phyloP scores from a whole-genome alignment of 2,113 vertebrate species.

The Mixornis gularis region DNA sequence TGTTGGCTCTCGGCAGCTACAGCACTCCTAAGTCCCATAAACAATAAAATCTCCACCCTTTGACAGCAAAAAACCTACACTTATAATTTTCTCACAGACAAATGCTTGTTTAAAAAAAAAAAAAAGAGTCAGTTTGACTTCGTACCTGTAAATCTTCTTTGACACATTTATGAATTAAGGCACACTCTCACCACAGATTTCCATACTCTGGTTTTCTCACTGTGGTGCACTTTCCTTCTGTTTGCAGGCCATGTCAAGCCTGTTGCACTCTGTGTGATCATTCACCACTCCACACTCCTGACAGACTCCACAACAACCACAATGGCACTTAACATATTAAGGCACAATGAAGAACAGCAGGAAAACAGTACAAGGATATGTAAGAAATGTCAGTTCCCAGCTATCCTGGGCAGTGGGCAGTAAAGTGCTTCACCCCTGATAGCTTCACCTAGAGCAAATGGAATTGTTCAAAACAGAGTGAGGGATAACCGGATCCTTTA shows the following conservation, averaged over 20 bases:
- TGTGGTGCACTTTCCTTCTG: rapidly evolving
- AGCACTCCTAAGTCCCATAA: neutral
- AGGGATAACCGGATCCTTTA: neutral
- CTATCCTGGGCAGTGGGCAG: neutral
- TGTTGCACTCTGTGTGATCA: neutral
- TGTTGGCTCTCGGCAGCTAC: neutral
- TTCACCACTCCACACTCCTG: neutral
- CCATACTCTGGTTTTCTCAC: neutral
- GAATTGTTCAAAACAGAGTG: neutral
- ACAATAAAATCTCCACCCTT: neutral
- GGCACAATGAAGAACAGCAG: neutral
- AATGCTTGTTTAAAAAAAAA: neutral
- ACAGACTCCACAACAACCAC: rapidly evolving
- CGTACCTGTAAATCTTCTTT: neutral
- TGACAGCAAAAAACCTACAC: neutral
- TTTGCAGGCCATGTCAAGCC: neutral
- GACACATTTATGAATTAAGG: neutral
- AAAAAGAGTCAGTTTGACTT: neutral
- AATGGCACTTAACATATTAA: neutral
- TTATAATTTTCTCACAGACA: neutral
- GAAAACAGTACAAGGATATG: neutral
- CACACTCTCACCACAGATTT: neutral
- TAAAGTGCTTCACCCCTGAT: neutral
- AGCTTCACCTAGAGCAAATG: neutral
- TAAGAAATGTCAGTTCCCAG: neutral